phyloP scores from a whole-genome alignment of 53 echinoderm and acorn worm species.

The Apostichopus leukothele region DNA sequence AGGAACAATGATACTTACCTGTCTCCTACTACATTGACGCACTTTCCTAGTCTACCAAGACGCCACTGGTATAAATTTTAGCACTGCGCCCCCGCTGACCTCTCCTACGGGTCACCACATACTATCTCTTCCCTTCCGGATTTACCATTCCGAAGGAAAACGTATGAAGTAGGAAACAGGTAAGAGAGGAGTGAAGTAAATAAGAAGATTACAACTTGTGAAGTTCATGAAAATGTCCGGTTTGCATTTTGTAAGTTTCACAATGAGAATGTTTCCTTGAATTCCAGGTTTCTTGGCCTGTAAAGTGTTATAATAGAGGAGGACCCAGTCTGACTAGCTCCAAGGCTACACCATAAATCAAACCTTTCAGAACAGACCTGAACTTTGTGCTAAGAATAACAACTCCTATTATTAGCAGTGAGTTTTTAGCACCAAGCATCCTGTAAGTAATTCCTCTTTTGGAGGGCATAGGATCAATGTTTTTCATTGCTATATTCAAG shows the following conservation, averaged over 20 bases:
- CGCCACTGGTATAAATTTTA: too few species aligned
- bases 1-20: too few species aligned
- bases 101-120: too few species aligned
- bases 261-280: not conserved
- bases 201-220: too few species aligned
- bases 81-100: not conserved
- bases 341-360: not conserved
- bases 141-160: too few species aligned
- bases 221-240: too few species aligned
- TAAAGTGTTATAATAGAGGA: not conserved
- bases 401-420: not conserved
- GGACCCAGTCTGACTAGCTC: not conserved
- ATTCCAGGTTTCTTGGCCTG: too few species aligned
- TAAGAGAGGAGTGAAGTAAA: too few species aligned
- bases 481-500: not conserved
- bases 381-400: constrained; percentile 32
- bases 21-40: too few species aligned
- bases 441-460: not conserved
- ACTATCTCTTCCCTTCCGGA: too few species aligned
- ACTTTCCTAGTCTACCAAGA: too few species aligned
- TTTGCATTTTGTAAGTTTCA: not conserved
- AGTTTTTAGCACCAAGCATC: not conserved
- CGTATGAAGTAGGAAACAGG: too few species aligned
- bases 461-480: not conserved
- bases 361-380: not conserved